Evolutionary conservation across 2,888 invertebrate genomes (phyloP), one percentile per base, ranked within the genome.

Genomic region (Nephrocerus scutellatus): DNA sequence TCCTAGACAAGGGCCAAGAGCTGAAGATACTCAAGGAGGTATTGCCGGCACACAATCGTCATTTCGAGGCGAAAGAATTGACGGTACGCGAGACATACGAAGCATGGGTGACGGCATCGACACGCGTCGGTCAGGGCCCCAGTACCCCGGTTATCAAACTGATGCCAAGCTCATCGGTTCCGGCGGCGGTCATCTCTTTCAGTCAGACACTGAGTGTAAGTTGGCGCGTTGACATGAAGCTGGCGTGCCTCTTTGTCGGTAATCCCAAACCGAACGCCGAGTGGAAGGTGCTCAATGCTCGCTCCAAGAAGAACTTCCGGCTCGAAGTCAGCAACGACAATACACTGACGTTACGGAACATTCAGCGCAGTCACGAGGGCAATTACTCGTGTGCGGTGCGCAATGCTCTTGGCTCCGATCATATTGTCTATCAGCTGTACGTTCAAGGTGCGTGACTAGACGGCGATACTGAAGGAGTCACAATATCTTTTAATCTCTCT

Each of bases 21-120:
- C 51, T 72, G 30, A 73, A 72, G 56, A 72, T 70, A 49, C 57
- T 68, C 4, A 72, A 72, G 32, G 64, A 66, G 42, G 62, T 68
- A 13, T 49, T 72, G 34, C 64, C 68, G 4, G 69, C 73, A n/a
- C 68, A 70, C 42, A 68, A 68, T 50, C 63, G 69, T 19, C 70
- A 74, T 47, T 73, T 74, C 48, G 72, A 76, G 49, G 72, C 72
- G 1, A 69, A 67, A 33, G 73, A 74, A 36, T 57, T 79, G 37
- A 72, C 71, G 43, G 63, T 63, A 30, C 67, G 72, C 25, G 72
- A 74, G 48, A 70, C 73, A 14, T 78, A 79, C 52, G 75, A 76
- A 52, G 74, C 78, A 38, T 75, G 77, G 72, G 74, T 79, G 4
- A 73, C 76, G 2, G 78, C 79, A 2, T 74, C 73, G 14, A 79